Evolutionary conservation across 2,888 invertebrate genomes (phyloP).

Genomic region (Bombylius major): DNA sequence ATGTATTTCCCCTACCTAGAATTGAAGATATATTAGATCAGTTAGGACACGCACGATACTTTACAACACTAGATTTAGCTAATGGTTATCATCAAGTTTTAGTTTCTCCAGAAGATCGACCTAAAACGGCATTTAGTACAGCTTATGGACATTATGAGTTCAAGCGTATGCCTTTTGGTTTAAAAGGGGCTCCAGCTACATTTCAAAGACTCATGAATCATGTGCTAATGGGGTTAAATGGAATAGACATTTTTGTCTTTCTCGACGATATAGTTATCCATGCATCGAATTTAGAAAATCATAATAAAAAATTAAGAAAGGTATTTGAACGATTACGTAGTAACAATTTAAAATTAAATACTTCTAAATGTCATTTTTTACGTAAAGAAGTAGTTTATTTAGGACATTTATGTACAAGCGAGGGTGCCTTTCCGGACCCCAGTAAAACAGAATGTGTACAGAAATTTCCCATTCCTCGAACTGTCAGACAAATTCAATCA

Average conservation of each 20-base stretch:
- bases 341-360: slow-evolving; percentile 17
- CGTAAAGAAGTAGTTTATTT: slow-evolving; percentile 12
- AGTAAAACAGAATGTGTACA: neutral
- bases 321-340: slow-evolving; percentile 17
- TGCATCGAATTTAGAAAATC: slow-evolving; percentile 18
- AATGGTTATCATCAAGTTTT: slow-evolving; percentile 14
- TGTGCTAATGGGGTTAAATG: slow-evolving; percentile 24
- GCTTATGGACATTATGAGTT: slow-evolving; percentile 8
- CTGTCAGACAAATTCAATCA: neutral
- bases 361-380: slow-evolving; percentile 19
- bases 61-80: slow-evolving; percentile 12
- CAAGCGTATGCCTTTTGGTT: slow-evolving; percentile 25
- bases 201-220: slow-evolving; percentile 30
- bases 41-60: slow-evolving; percentile 11
- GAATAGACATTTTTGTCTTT: slow-evolving; percentile 10
- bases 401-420: slow-evolving; percentile 22
- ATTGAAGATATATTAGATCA: slow-evolving; percentile 14
- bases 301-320: slow-evolving; percentile 12
- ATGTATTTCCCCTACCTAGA: slow-evolving; percentile 8
- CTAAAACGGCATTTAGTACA: slow-evolving; percentile 13
- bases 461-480: neutral
- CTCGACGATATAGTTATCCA: slow-evolving; percentile 9
- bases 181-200: slow-evolving; percentile 30
- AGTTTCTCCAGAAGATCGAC: slow-evolving; percentile 4
- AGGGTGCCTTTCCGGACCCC: slow-evolving; percentile 4